These are phyloP conservation scores for Rachycentron canadum DNA, from an alignment of 2,797 vertebrate species.

Conservation along the genomic window DNA sequence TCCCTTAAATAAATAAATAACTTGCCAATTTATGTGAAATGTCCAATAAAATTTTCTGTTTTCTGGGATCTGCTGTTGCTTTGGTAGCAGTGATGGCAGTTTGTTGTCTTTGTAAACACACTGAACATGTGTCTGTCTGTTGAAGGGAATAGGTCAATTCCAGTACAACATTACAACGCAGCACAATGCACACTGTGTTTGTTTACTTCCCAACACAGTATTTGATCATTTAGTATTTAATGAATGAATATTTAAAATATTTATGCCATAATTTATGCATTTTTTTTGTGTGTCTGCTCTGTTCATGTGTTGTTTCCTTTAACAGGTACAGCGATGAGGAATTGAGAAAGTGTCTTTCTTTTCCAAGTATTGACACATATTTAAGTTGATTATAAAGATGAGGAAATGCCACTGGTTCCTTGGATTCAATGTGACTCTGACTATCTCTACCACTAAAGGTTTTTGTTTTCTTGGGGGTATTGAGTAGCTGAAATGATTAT, in stretches of 20 bases:
- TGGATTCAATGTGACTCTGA: slow-evolving; percentile 26
- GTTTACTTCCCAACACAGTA: neutral
- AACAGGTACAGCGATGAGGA: neutral
- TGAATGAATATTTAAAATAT: neutral
- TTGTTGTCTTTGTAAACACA: slow-evolving; percentile 18
- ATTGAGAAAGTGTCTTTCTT: slow-evolving; percentile 13
- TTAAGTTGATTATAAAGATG: slow-evolving; percentile 27
- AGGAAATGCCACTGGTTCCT: slow-evolving; percentile 41
- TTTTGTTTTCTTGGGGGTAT: slow-evolving; percentile 45
- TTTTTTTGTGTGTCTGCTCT: neutral
- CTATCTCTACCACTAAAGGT: slow-evolving; percentile 53
- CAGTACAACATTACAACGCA: slow-evolving; percentile 1
- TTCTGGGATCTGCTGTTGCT: neutral
- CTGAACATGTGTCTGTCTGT: slow-evolving; percentile 7
- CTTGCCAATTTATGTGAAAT: neutral
- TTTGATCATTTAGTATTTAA: neutral
- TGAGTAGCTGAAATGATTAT: slow-evolving; percentile 42
- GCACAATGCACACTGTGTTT: neutral
- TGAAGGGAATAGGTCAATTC: slow-evolving; percentile 20
- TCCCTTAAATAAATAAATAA: too few species aligned
- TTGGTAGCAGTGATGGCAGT: neutral
- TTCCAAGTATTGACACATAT: slow-evolving; percentile 22
- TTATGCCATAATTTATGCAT: neutral
- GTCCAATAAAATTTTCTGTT: neutral
- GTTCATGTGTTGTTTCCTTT: neutral